These are phyloP conservation scores for Oncopeltus fasciatus DNA, from an alignment of 1,140 invertebrate species.

Conservation along the genomic window DNA sequence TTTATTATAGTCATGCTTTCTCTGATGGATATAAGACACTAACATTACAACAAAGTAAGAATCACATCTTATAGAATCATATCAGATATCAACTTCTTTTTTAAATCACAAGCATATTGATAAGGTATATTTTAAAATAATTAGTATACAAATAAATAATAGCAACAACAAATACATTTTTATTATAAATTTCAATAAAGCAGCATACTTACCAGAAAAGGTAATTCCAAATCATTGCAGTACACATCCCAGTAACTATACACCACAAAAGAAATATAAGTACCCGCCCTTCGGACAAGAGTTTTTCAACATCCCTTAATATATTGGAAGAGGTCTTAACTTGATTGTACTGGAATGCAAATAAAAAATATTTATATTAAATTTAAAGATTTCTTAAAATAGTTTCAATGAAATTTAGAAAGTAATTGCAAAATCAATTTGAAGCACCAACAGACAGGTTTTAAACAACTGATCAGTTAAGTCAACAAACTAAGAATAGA, in stretches of 20 bases:
- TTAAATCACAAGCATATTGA: too few species aligned
- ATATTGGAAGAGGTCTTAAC: constrained; percentile 46
- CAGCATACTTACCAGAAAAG: constrained; percentile 53
- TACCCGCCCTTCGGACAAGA: constrained; percentile 46
- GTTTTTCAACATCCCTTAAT: constrained; percentile 41
- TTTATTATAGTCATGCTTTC: too few species aligned
- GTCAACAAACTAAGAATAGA: neutral
- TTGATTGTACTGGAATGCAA: constrained; percentile 38
- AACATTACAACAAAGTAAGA: too few species aligned
- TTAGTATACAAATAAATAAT: too few species aligned
- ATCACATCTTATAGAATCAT: too few species aligned
- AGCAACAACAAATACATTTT: too few species aligned
- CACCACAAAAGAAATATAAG: constrained; percentile 61
- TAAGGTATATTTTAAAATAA: too few species aligned
- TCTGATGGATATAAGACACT: too few species aligned
- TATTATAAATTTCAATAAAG: too few species aligned
- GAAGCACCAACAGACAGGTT: neutral
- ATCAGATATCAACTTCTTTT: too few species aligned
- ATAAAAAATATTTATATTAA: constrained; percentile 9
- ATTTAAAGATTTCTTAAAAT: neutral
- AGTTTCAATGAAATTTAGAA: neutral
- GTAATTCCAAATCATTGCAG: constrained; percentile 77
- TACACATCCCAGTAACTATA: constrained; percentile 66
- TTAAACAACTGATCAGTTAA: neutral
- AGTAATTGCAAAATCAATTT: neutral